Evolutionary conservation across 1,140 invertebrate genomes (phyloP).

Genomic region (Diorhabda elongata): DNA sequence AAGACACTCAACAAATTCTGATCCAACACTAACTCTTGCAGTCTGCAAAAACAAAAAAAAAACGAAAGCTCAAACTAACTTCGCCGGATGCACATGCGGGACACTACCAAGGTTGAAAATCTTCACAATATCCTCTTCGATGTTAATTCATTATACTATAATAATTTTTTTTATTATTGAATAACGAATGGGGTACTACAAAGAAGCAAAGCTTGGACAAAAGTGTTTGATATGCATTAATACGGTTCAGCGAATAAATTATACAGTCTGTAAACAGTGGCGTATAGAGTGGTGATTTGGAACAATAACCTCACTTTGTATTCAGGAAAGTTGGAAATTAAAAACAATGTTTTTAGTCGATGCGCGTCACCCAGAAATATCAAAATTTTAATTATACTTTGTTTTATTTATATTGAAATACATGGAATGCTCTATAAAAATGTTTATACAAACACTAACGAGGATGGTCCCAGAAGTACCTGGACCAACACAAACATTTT

Average conservation of each 20-base stretch:
- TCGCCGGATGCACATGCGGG: slow-evolving; percentile 44
- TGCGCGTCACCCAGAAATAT: too few relatives aligned
- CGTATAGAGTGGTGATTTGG: neutral
- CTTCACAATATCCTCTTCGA: slow-evolving; percentile 18
- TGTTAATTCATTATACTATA: neutral
- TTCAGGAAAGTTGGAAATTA: too few relatives aligned
- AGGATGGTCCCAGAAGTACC: too few relatives aligned
- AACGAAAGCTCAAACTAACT: slow-evolving; percentile 35
- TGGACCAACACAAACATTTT: too few relatives aligned
- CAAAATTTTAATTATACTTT: too few relatives aligned
- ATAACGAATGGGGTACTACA: slow-evolving; percentile 6
- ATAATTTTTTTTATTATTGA: neutral
- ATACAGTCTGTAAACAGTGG: slow-evolving; percentile 8
- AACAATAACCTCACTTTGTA: too few relatives aligned
- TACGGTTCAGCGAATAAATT: neutral
- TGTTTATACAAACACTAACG: too few relatives aligned
- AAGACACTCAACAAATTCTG: slow-evolving; percentile 64
- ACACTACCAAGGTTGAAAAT: slow-evolving; percentile 36
- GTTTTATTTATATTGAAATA: too few relatives aligned
- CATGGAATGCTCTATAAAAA: too few relatives aligned
- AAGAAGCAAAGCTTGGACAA: neutral
- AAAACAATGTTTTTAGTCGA: too few relatives aligned
- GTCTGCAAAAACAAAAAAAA: slow-evolving; percentile 50
- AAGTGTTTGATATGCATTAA: neutral
- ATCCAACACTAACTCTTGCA: slow-evolving; percentile 65